Conservation (phyloP, 2,797 vertebrate genomes). For the Stomatorhinus walkeri region DNA sequence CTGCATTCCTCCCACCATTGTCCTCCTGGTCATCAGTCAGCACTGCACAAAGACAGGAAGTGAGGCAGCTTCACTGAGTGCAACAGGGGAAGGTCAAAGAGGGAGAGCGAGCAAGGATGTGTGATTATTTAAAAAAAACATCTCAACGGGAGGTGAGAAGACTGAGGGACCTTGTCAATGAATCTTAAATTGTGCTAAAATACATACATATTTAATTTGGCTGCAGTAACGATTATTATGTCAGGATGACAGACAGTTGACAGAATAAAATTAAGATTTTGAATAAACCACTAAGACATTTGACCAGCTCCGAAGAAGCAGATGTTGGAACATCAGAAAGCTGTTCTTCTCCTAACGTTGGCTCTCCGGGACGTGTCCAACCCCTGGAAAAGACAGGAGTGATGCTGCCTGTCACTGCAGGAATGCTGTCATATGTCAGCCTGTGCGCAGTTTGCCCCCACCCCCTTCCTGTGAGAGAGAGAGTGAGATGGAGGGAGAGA, state of each 20-base stretch:
- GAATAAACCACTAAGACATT: neutral
- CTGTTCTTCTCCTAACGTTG: neutral
- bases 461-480: neutral
- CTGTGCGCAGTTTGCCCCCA: neutral
- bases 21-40: neutral
- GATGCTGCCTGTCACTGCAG: neutral
- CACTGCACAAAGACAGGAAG: constrained; percentile 12
- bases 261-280: neutral
- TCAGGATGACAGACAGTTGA: neutral
- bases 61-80: neutral
- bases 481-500: neutral
- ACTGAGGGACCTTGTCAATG: neutral
- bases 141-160: neutral
- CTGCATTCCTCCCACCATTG: neutral
- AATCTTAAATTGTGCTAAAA: constrained; percentile 1
- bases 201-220: neutral
- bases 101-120: neutral
- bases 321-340: neutral
- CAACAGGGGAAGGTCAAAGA: neutral
- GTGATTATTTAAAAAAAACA: neutral
- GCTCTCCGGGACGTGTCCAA: neutral
- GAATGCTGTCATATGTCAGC: neutral
- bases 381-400: neutral
- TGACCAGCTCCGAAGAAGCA: neutral
- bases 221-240: neutral